These are phyloP conservation scores for Alcis repandata DNA, from an alignment of 2,888 invertebrate genomes.

Conservation along the genomic window DNA sequence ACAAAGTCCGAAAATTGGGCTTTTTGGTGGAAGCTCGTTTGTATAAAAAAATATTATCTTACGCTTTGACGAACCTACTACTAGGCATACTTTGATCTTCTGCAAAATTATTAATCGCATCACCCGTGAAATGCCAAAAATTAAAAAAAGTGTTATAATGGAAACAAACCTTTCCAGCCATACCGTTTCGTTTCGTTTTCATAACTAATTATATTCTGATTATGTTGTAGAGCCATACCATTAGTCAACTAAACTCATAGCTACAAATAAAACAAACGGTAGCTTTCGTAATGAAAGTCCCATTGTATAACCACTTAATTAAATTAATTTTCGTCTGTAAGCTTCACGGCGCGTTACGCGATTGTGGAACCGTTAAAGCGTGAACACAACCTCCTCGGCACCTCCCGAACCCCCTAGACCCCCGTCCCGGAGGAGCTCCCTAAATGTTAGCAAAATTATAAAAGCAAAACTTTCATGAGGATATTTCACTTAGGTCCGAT, in stretches of 20 bases:
- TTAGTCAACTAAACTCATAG: neutral
- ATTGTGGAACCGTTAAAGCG: conserved; percentile 45
- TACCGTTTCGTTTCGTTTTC: no score
- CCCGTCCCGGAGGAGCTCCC: conserved; percentile 8
- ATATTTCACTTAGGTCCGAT: neutral
- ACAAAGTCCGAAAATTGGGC: no score
- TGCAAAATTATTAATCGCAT: no score
- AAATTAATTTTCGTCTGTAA: conserved; percentile 47
- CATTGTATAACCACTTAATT: conserved; percentile 25
- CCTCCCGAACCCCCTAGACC: neutral
- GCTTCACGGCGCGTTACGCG: conserved; percentile 47
- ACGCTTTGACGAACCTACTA: no score
- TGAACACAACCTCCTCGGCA: conserved; percentile 6
- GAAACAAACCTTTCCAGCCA: no score
- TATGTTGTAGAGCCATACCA: neutral
- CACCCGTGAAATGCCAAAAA: no score
- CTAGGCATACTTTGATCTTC: no score
- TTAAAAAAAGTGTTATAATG: no score
- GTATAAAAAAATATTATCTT: no score
- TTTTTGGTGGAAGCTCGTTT: no score
- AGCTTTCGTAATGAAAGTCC: conserved; percentile 5
- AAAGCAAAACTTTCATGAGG: conserved; percentile 7
- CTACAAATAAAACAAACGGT: conserved; percentile 1
- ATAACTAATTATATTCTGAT: neutral
- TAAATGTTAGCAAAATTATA: conserved; percentile 4